A percentile compares a stretch with the other conserved stretches of the same genome.
phyloP scores from a whole-genome alignment of 2,113 vertebrate species.

The Microcebus tavaratra region DNA sequence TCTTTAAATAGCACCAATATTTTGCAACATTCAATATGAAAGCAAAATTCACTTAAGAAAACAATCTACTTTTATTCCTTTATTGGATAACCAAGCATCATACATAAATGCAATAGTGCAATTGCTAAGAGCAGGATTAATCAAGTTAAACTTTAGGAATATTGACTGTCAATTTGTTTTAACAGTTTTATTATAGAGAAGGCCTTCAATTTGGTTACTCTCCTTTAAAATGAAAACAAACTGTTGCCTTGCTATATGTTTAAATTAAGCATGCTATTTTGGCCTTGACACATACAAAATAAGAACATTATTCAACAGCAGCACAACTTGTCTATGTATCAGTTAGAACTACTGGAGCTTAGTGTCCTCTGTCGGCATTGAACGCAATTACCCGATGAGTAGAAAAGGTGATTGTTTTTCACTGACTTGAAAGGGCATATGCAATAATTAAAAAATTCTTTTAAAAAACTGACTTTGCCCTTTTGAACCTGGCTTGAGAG shows the following conservation, averaged over 20 bases:
- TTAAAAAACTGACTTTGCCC: slow-evolving; percentile 19
- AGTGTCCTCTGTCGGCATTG: slow-evolving; percentile 53
- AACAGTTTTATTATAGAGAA: slow-evolving; percentile 65
- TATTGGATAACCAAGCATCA: not conserved
- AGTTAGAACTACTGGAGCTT: slow-evolving; percentile 25
- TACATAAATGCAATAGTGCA: slow-evolving; percentile 34
- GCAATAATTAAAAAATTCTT: slow-evolving; percentile 50
- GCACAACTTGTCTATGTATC: not conserved
- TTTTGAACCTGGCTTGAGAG: slow-evolving; percentile 42
- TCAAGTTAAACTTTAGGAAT: slow-evolving; percentile 63
- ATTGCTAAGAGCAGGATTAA: slow-evolving; percentile 53
- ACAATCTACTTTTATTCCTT: slow-evolving; percentile 1
- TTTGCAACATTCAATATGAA: not conserved
- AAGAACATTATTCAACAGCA: slow-evolving; percentile 70
- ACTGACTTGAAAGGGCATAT: slow-evolving; percentile 51
- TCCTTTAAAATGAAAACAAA: slow-evolving; percentile 69
- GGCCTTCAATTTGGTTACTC: slow-evolving; percentile 61
- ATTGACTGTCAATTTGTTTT: slow-evolving; percentile 69
- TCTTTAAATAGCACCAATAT: not conserved
- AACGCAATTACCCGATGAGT: slow-evolving; percentile 36
- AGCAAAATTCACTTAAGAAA: slow-evolving; percentile 21
- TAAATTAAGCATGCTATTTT: slow-evolving; percentile 71
- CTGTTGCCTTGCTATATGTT: slow-evolving; percentile 45
- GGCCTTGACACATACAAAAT: slow-evolving; percentile 71
- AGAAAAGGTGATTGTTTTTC: slow-evolving; percentile 57